These are phyloP conservation scores for Prolemur simus DNA, from an alignment of 2,113 vertebrate genomes.

Conservation along the genomic window DNA sequence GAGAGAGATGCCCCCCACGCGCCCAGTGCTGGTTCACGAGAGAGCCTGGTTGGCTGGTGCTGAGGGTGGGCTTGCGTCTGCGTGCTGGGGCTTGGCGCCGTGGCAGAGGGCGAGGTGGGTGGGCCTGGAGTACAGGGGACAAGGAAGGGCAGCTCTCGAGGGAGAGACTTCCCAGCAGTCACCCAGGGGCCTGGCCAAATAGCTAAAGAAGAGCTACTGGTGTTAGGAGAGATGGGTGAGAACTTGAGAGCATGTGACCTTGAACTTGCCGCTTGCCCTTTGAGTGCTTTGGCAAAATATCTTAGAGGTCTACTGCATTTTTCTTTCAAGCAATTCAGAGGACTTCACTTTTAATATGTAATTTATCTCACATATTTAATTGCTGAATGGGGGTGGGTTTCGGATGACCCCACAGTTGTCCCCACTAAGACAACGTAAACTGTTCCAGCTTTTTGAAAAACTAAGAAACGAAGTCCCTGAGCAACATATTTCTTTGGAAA, in stretches of 20 bases:
- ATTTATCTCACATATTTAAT: not conserved
- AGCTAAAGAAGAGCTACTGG: not conserved
- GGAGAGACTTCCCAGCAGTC: not conserved
- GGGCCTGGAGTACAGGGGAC: not conserved
- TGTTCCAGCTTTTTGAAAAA: not conserved
- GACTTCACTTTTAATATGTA: not conserved
- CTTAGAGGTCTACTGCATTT: not conserved
- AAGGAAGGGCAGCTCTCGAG: not conserved
- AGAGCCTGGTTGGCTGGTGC: not conserved
- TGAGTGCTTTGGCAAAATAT: not conserved
- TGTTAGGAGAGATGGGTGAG: not conserved
- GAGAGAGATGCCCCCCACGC: not conserved
- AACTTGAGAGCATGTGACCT: constrained; percentile 8
- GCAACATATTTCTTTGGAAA: constrained; percentile 43
- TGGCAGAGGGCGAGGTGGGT: not conserved
- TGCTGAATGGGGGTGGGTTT: not conserved
- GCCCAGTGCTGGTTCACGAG: not conserved
- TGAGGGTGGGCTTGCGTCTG: not conserved
- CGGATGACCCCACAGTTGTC: not conserved
- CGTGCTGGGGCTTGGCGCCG: not conserved
- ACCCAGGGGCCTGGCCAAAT: not conserved
- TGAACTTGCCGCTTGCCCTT: constrained; percentile 17
- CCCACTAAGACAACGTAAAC: not conserved
- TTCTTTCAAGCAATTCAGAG: not conserved
- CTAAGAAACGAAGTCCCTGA: not conserved